Base-by-base conservation (phyloP, 2,797 vertebrate species). In the Oryzias dopingdopingensis region DNA sequence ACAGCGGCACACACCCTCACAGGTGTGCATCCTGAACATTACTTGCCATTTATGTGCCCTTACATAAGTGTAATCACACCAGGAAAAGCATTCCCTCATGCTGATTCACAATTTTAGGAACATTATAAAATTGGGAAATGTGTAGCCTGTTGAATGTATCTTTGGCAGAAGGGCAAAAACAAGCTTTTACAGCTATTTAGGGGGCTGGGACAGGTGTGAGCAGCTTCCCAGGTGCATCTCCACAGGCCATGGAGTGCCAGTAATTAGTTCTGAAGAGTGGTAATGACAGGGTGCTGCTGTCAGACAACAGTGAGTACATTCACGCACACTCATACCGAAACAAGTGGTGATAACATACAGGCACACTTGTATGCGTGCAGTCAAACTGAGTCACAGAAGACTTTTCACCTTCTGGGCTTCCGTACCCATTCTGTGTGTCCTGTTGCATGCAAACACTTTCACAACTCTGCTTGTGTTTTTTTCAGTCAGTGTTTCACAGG, bases 221-320 rank as follows among this genome's bases (percentile, higher is more conserved):
- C 62, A 54, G 73, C 70, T 44, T 65, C 72, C 86, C 88, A 90
- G 91, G 89, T 88, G 90, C 66, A 83, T 40, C 57, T 82, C 87
- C 80, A 84, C 69, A 67, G 89, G 87, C 88, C 73, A 84, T 76
- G 77, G 15, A 78, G 72, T 71, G 45, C 65, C 76, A 59, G 82
- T 83, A 82, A 91, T 85, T 75, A 82, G 73, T 67, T 72, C 60
- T 55, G 56, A 40, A 54, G 76, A 67, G 46, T 13, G 47, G 56
- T 91, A 86, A 90, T 89, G 74, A 91, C 86, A 90, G 85, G 80
- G 70, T 83, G 62, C 59, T 52, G 68, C 56, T 76, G 74, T 65
- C 74, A 63, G 76, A 70, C 62, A 75, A 71, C 66, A 63, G 60
- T 18, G 50, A 42, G 40, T 50, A 53, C 52, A 51, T 16, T 51